Base-by-base conservation (phyloP, 92 coral and sea anemone species). In the Bergia sp. region DNA sequence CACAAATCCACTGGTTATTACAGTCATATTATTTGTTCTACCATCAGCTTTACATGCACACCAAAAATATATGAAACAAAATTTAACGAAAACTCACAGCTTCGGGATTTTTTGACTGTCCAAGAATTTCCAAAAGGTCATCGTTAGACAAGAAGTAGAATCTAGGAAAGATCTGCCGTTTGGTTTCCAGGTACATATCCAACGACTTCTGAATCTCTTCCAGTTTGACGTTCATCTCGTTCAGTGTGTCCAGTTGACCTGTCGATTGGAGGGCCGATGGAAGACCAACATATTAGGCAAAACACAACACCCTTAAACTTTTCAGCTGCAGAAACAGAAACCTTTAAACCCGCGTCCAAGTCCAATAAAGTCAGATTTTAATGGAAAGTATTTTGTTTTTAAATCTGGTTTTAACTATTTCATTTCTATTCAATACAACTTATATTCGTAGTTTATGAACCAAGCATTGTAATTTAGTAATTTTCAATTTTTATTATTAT, bases 101-200 rank as follows among this genome's bases (percentile, higher is more conserved):
- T 50, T 97, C 99, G 7, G 99, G 99, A 85, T 97, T 97, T 92
- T 97, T 97, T 20, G 99, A 97, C 93, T 97, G 99, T 74, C 99
- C 99, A 50, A 97, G 97, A 80, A 97, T 97, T 83, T 97, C 99
- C 93, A 97, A 90, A 75, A 97, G 93, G 79, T 97, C 99, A 45
- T 97, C 99, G 79, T 97, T 97, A 4, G 99, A 97, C 49, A 97
- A 92, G 95, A 97, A 97, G 92, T 97, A 97, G 82, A 97, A 97
- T 43, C 99, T 92, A 7, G 99, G 99, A 78, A 97, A 97, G 55
- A 97, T 97, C 88, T 97, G 99, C 82, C 99, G 89, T 90, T 97
- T 97, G 12, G 99, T 97, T 82, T 97, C 99, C 82, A 95, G 86
- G 89, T 97, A 97, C 99, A 97, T 97, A 78, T 97, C 99, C 39